Percentiles rank a stretch among this genome's conserved stretches.
Evolutionary conservation across 2,797 vertebrate species (phyloP).

Genomic region (Coracias cyanogaster): DNA sequence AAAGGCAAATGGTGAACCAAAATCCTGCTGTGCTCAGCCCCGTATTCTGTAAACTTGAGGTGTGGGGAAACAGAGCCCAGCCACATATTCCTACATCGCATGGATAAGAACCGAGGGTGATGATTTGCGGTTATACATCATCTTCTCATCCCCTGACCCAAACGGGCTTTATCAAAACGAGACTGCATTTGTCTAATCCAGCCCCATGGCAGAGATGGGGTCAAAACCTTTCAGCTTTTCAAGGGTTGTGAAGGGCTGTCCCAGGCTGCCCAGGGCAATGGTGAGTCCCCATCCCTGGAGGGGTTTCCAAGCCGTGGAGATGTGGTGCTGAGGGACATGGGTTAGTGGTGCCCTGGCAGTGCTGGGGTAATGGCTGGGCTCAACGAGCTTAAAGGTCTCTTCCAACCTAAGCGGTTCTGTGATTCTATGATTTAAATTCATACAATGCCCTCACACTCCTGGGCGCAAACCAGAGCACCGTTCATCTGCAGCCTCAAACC

Average conservation of each 20-base stretch:
- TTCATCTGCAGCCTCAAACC: background rate
- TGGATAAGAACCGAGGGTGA: no score
- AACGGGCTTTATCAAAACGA: background rate
- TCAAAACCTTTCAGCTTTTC: background rate
- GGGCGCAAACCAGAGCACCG: background rate
- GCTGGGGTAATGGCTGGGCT: no score
- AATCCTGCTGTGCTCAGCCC: background rate
- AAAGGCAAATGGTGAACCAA: rapidly evolving
- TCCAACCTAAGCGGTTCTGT: background rate
- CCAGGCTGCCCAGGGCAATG: no score
- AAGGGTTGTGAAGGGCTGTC: no score
- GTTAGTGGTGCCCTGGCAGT: background rate
- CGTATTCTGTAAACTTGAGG: rapidly evolving
- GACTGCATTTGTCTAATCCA: no score
- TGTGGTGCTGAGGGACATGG: background rate
- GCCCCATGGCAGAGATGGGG: background rate
- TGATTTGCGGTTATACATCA: no score
- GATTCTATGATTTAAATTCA: background rate
- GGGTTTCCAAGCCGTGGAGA: no score
- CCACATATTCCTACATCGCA: no score
- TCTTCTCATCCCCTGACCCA: background rate
- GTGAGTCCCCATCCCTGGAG: no score
- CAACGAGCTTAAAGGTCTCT: background rate
- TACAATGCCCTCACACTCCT: background rate
- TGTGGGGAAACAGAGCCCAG: background rate